phyloP scores from a whole-genome alignment of 2,888 invertebrate genomes.

The Conops quadrifasciatus region DNA sequence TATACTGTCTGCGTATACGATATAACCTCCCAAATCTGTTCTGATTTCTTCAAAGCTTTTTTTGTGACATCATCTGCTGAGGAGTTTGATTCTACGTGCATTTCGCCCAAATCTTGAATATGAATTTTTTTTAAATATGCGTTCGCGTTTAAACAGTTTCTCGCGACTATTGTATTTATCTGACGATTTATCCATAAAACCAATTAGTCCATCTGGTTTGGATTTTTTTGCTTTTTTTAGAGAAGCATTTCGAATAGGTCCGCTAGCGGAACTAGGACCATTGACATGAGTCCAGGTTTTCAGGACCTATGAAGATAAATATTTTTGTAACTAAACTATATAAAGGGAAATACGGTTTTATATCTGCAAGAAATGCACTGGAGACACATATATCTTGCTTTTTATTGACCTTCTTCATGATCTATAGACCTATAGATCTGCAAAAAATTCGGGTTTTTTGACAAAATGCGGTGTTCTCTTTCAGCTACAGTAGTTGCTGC shows the following conservation, averaged over 20 bases:
- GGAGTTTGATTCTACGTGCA: conserved; percentile 57
- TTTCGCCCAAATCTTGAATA: conserved; percentile 79
- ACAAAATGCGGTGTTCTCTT: conserved; percentile 88
- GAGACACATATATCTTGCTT: conserved; percentile 87
- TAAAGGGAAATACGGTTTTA: conserved; percentile 73
- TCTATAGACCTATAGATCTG: conserved; percentile 97
- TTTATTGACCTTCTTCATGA: conserved; percentile 73
- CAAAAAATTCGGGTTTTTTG: conserved; percentile 88
- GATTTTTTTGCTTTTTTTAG: not conserved
- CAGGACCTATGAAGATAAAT: conserved; percentile 68
- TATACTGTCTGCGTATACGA: no score
- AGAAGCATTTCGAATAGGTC: conserved; percentile 24
- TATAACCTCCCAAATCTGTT: no score
- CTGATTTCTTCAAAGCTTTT: conserved; percentile 44
- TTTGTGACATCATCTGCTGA: conserved; percentile 52
- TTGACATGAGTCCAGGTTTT: conserved; percentile 70
- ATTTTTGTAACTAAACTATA: not conserved
- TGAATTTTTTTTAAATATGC: conserved; percentile 85
- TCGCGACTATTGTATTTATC: conserved; percentile 58
- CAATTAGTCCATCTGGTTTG: conserved; percentile 44
- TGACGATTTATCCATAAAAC: conserved; percentile 50
- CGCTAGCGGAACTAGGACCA: conserved; percentile 31
- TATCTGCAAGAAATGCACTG: conserved; percentile 86
- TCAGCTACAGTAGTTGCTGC: conserved; percentile 87
- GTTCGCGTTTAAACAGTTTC: conserved; percentile 60